These are phyloP conservation scores for Sebastes itinus DNA, from an alignment of 2,797 vertebrate species.

Conservation along the genomic window DNA sequence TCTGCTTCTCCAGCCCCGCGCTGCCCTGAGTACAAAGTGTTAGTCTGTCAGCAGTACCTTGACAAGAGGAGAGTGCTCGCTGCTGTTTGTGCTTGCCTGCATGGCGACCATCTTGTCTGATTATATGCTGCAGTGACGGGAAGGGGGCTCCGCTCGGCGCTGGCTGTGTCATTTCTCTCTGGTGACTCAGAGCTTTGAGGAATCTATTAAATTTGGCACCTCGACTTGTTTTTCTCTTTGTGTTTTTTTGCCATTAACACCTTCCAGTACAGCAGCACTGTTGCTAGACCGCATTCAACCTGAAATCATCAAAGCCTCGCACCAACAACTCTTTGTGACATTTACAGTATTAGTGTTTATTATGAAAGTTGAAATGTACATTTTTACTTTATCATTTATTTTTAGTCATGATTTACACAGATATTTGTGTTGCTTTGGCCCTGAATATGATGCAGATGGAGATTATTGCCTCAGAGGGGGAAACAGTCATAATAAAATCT, in stretches of 20 bases:
- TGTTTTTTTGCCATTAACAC: not conserved
- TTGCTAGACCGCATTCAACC: not conserved
- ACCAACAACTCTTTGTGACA: not conserved
- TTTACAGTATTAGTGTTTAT: conserved; percentile 58
- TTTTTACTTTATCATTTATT: not conserved
- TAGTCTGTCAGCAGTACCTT: conserved; percentile 60
- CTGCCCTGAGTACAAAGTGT: conserved; percentile 61
- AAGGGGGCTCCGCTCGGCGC: not conserved
- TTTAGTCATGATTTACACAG: conserved; percentile 4
- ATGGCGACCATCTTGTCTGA: conserved; percentile 53
- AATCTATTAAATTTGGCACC: not conserved
- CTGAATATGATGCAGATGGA: not conserved
- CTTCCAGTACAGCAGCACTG: not conserved
- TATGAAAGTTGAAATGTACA: conserved; percentile 49
- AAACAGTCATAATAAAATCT: conserved; percentile 9
- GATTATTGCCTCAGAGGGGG: not conserved
- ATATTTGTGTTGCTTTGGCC: not conserved
- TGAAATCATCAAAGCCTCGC: not conserved
- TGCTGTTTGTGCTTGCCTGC: conserved; percentile 55
- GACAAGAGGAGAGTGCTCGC: conserved; percentile 50
- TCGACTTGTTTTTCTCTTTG: not conserved
- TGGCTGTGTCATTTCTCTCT: conserved; percentile 18
- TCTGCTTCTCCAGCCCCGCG: conserved; percentile 40
- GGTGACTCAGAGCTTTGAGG: conserved; percentile 37
- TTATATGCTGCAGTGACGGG: conserved; percentile 38